Conservation (phyloP, 2,888 invertebrate genomes). For the Panorpa germanica region DNA sequence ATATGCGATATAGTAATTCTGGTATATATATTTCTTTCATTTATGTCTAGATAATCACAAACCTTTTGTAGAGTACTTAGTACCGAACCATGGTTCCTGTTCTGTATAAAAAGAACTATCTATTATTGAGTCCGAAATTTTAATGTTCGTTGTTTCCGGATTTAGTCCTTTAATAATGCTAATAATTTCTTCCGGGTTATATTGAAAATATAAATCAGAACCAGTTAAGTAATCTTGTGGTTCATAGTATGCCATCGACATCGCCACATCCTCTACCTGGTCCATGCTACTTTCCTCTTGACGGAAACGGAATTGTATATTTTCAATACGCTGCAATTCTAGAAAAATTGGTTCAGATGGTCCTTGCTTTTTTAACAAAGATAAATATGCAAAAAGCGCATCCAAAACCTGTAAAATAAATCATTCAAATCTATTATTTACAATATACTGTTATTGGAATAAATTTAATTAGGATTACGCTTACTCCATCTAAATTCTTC, state of each 20-base stretch:
- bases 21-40: background rate
- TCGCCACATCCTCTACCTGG: constrained; percentile 56
- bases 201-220: constrained; percentile 52
- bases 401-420: constrained; percentile 40
- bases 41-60: constrained; percentile 13
- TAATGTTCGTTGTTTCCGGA: constrained; percentile 19
- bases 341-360: constrained; percentile 48
- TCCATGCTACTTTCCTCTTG: constrained; percentile 53
- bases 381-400: constrained; percentile 61
- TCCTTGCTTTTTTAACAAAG: constrained; percentile 44
- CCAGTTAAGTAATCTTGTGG: constrained; percentile 65
- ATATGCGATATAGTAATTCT: constrained; percentile 8
- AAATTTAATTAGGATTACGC: constrained; percentile 12
- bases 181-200: constrained; percentile 37
- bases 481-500: constrained; percentile 41
- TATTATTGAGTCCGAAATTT: constrained; percentile 21
- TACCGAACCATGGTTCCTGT: constrained; percentile 67
- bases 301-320: constrained; percentile 49
- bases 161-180: constrained; percentile 18
- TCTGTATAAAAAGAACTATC: background rate
- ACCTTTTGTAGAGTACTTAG: constrained; percentile 48
- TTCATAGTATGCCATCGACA: constrained; percentile 64
- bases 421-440: constrained; percentile 8
- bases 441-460: constrained; percentile 1
- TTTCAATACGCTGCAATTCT: constrained; percentile 53